A percentile compares a stretch with the other conserved stretches of the same genome.
Conservation (phyloP, 2,888 invertebrate genomes). For the Prosapia bicincta region DNA sequence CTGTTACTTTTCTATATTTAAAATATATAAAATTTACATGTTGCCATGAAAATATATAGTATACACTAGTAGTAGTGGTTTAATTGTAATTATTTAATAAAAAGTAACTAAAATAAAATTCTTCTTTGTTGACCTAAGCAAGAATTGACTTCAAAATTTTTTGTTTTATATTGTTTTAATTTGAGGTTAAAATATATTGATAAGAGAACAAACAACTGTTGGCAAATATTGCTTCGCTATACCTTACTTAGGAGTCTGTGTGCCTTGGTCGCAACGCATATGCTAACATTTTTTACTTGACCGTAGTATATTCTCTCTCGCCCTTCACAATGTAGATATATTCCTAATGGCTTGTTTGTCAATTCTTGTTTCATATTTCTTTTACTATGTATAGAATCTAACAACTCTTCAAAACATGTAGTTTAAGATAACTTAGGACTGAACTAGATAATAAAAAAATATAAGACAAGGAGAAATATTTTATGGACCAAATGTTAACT, state of each 20-base stretch:
- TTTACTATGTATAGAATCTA: not conserved
- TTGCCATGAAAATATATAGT: too few species aligned
- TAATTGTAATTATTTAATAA: too few species aligned
- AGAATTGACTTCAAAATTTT: too few species aligned
- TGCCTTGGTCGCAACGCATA: not conserved
- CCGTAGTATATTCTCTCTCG: not conserved
- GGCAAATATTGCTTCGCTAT: not conserved
- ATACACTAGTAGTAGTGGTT: too few species aligned
- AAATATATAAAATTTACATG: too few species aligned
- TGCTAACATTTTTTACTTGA: not conserved
- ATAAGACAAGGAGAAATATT: not conserved
- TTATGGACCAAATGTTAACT: not conserved
- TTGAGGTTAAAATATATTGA: too few species aligned
- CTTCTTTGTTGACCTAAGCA: too few species aligned
- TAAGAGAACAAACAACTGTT: too few species aligned
- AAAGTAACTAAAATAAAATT: too few species aligned
- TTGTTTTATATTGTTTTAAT: too few species aligned
- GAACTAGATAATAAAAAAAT: not conserved
- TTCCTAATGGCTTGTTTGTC: too few species aligned
- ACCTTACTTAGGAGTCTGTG: not conserved
- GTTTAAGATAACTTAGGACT: not conserved
- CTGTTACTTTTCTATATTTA: too few species aligned
- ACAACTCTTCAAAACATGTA: not conserved
- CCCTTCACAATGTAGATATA: not conserved
- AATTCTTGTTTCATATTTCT: not conserved